Evolutionary conservation across 2,888 invertebrate genomes (phyloP), one percentile per base, ranked within the genome.

Genomic region (Chalcis sispes): DNA sequence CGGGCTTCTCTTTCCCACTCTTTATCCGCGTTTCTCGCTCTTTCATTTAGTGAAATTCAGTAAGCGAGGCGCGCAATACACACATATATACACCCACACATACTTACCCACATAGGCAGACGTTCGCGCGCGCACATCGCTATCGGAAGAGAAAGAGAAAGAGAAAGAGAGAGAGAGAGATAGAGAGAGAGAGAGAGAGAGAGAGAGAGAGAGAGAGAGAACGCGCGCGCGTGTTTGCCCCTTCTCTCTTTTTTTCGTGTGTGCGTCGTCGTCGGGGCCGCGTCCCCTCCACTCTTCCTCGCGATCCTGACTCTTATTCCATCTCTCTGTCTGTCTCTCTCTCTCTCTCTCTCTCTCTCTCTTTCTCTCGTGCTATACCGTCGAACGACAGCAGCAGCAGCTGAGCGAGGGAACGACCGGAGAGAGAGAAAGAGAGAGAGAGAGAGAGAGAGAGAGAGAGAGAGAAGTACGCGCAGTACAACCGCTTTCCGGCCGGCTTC

Each of bases 401-500:
- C 27, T 20, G 70, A 70, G 61, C 36, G 69, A 58, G 69, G 13
- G 48, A 25, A 20, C n/a, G 42, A 56, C 18, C n/a, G 27, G 27
- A 18, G 46, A 27, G 23, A 27, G 20, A 29, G 23, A 25, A 5
- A 48, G 32, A 27, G 54, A 23, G 27, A 18, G 65, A 75, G 32
- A 27, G 36, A 42, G 66, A 54, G 56, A 3, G 56, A 56, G 25
- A 46, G 62, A 58, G 64, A 48, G 66, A 72, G 69, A 18, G 71
- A 40, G 72, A 62, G 77, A 32, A 73, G 75, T 42, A 72, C 58
- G 56, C 72, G 13, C 36, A 50, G 32, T 27, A 40, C 20, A 62
- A 72, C 71, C 66, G 77, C 79, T 77, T 81, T 80, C 74, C 79
- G 75, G 73, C 75, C 61, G 77, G 72, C 75, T 74, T 75, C 73